Conservation (phyloP, 2,113 vertebrate species). For the Chionis minor region DNA sequence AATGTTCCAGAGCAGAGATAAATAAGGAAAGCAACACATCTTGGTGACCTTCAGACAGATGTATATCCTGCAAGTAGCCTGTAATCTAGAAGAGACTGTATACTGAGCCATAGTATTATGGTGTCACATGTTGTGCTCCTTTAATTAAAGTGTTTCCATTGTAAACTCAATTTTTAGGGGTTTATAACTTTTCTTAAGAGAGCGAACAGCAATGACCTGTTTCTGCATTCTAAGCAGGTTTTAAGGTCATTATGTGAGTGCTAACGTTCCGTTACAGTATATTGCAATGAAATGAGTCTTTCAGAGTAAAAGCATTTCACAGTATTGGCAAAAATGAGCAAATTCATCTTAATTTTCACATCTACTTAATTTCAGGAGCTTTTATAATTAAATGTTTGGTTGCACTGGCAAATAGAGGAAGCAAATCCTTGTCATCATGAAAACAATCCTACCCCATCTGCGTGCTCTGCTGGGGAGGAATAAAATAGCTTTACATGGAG, state of each 20-base stretch:
- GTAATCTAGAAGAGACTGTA: background rate
- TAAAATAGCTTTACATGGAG: background rate
- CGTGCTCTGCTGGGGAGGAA: background rate
- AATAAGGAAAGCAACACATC: background rate
- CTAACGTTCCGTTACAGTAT: conserved; percentile 69
- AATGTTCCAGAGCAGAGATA: background rate
- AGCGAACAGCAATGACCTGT: conserved; percentile 9
- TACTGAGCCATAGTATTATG: background rate
- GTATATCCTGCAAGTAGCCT: background rate
- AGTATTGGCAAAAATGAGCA: conserved; percentile 69
- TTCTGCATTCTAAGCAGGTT: conserved; percentile 73
- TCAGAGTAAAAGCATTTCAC: conserved; percentile 58
- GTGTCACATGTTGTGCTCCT: background rate
- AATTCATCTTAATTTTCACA: conserved; percentile 77
- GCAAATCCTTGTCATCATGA: conserved; percentile 13
- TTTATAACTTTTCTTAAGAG: background rate
- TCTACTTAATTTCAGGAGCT: conserved; percentile 66
- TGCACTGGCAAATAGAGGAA: conserved; percentile 60
- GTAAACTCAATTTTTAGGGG: conserved; percentile 49
- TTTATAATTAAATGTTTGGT: conserved; percentile 78
- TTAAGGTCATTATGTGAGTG: conserved; percentile 62
- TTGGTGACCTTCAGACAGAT: background rate
- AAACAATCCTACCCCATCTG: conserved; percentile 4
- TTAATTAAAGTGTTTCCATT: conserved; percentile 50
- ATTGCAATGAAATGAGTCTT: conserved; percentile 74